Base-by-base conservation (phyloP, 2,797 vertebrate species). In the Morus bassanus region DNA sequence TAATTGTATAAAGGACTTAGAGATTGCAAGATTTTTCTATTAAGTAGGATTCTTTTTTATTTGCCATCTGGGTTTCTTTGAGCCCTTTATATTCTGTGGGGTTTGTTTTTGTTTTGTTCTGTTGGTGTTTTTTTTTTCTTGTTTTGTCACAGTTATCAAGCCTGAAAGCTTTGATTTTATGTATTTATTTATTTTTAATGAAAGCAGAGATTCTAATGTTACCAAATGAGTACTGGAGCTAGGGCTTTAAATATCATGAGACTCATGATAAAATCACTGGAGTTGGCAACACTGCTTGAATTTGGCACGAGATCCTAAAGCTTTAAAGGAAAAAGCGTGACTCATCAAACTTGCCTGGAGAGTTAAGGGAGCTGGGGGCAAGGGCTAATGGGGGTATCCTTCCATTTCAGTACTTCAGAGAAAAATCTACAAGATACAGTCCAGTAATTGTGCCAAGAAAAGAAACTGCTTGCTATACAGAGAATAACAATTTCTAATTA, bases 321-420 rank as follows among this genome's bases (percentile, higher is more conserved):
- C 83, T 94, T 95, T 93, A 91, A 96, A 95, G 51, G 74, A 86
- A 95, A 93, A 96, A 95, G 85, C 76, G 70, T 97, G 94, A 95
- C 93, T 96, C 91, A 95, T 93, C 94, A 95, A 94, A 95, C 74
- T 94, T 93, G 90, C 93, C 74, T 95, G 91, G 77, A 93, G 96
- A 96, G 93, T 91, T 95, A 89, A 96, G 94, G 90, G 91, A 96
- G 67, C 77, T 91, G 63, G 83, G 93, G 88, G 91, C 85, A 95
- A 89, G 74, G 88, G 91, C 90, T 95, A 95, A 95, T 78, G 83
- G 67, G 89, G 85, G 51, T 87, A 94, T 91, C 93, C 91, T 96
- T 96, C 95, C 85, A 93, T 95, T 96, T 91, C 90, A 93, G 83
- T 88, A 95, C 90, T 94, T 95, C 91, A 93, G 95, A 96, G 93